Evolutionary conservation across 2,797 vertebrate species (phyloP).

Genomic region (Rhynchonycteris naso): DNA sequence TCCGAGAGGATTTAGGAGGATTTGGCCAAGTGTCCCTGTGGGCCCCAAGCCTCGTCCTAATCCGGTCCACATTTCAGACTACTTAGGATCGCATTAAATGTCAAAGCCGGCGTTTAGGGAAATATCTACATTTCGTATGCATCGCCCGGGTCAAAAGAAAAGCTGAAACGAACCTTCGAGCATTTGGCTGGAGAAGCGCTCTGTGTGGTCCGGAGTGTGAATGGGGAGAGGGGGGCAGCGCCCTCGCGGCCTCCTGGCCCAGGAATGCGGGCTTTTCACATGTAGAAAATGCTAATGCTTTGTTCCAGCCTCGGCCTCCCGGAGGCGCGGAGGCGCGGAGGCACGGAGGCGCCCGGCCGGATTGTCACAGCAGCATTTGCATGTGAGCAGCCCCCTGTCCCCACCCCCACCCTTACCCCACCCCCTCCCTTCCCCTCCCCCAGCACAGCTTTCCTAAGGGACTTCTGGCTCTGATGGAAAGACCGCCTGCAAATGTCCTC

Average conservation of each 20-base stretch:
- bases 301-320: slow-evolving; percentile 67
- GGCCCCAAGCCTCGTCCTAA: slow-evolving; percentile 76
- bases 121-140: slow-evolving; percentile 76
- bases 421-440: neutral
- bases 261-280: slow-evolving; percentile 85
- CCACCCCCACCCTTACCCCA: neutral
- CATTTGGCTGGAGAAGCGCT: slow-evolving; percentile 56
- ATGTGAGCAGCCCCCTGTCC: neutral
- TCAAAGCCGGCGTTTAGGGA: slow-evolving; percentile 79
- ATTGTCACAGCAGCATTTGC: slow-evolving; percentile 39
- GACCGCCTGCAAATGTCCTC: neutral
- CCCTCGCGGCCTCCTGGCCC: slow-evolving; percentile 54
- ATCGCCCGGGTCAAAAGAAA: slow-evolving; percentile 64
- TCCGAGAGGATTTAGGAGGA: slow-evolving; percentile 78
- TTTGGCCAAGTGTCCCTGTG: slow-evolving; percentile 78
- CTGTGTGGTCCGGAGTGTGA: slow-evolving; percentile 84
- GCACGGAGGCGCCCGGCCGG: neutral
- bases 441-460: neutral
- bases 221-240: slow-evolving; percentile 59
- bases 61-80: slow-evolving; percentile 78
- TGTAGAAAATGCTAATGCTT: slow-evolving; percentile 76
- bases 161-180: slow-evolving; percentile 54
- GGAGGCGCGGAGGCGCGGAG: neutral
- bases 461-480: neutral
- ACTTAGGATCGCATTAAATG: slow-evolving; percentile 78